These are phyloP conservation scores for Enteromius fasciolatus DNA, from an alignment of 2,797 vertebrate genomes.

Conservation along the genomic window DNA sequence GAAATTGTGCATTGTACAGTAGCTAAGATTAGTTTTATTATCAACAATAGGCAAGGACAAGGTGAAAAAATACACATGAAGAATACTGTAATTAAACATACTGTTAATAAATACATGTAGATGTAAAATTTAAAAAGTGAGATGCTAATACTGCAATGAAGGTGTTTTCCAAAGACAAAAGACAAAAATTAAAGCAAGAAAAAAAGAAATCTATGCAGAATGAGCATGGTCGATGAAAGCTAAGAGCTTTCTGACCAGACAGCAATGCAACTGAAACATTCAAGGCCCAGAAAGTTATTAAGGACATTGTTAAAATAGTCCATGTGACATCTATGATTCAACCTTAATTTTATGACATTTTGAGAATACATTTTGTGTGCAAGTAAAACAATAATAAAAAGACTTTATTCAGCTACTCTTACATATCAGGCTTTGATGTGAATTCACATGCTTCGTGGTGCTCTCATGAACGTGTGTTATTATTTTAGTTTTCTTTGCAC, in stretches of 20 bases:
- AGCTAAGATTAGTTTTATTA: not conserved
- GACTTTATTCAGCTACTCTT: not conserved
- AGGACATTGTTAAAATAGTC: not conserved
- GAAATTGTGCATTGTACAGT: not conserved
- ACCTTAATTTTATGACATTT: not conserved
- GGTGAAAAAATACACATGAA: not conserved
- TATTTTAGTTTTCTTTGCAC: no score
- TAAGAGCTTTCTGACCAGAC: no score
- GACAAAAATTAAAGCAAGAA: not conserved
- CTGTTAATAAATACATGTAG: not conserved
- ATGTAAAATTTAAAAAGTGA: not conserved
- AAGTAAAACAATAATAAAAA: not conserved
- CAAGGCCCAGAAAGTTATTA: no score
- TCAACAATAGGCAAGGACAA: not conserved
- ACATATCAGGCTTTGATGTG: not conserved
- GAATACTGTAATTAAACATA: not conserved
- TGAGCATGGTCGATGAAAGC: not conserved
- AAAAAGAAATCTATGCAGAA: not conserved
- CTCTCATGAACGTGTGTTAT: no score
- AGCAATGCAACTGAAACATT: no score
- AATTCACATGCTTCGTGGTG: not conserved
- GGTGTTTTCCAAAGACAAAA: not conserved
- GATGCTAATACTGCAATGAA: not conserved
- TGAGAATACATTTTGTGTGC: not conserved
- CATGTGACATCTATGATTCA: not conserved